phyloP scores from a whole-genome alignment of 2,888 invertebrate species.

The Biston stratarius region DNA sequence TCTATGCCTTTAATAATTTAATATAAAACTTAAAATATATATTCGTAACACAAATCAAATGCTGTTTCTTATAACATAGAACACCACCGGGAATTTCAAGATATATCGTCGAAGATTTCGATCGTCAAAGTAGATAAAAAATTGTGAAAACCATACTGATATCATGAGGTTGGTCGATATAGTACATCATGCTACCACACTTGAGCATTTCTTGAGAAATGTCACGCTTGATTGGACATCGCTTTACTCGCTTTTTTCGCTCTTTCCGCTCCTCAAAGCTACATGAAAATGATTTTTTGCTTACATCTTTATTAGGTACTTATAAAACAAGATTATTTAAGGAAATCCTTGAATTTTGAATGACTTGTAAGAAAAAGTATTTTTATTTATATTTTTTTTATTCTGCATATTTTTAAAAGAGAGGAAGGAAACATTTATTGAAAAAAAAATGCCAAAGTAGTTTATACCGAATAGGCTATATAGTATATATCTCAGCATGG shows the following conservation, averaged over 20 bases:
- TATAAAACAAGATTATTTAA: not conserved
- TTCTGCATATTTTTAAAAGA: too few species aligned
- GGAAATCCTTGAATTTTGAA: not conserved
- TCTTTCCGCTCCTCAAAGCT: slow-evolving; percentile 32
- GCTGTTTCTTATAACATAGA: too few species aligned
- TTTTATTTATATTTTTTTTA: too few species aligned
- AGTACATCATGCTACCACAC: slow-evolving; percentile 28
- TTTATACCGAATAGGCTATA: too few species aligned
- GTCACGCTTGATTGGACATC: slow-evolving; percentile 58
- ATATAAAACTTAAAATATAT: too few species aligned
- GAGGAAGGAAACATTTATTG: too few species aligned
- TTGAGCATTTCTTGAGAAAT: slow-evolving; percentile 49
- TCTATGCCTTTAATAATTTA: too few species aligned
- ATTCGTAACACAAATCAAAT: too few species aligned
- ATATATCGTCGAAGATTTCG: not conserved
- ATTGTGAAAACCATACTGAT: not conserved
- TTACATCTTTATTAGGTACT: slow-evolving; percentile 10
- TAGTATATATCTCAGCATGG: too few species aligned
- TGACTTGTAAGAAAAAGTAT: too few species aligned
- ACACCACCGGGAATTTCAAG: too few species aligned
- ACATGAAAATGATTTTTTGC: slow-evolving; percentile 39
- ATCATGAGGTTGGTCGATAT: not conserved
- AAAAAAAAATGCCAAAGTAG: too few species aligned
- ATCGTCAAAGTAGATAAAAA: not conserved
- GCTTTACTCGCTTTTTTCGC: slow-evolving; percentile 41